phyloP scores from a whole-genome alignment of 1,140 invertebrate species.

The Sminthurinus signatus region DNA sequence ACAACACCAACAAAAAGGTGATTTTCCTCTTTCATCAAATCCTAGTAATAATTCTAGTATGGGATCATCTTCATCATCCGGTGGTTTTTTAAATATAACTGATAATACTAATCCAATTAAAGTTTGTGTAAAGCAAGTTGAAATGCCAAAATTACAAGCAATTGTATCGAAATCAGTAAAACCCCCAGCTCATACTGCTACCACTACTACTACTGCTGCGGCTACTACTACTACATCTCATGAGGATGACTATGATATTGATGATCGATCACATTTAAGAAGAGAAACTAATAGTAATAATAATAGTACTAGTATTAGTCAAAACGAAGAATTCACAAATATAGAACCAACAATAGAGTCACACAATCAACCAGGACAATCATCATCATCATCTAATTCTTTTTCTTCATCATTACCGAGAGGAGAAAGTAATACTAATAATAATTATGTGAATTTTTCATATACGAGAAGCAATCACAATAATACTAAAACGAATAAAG shows the following conservation, averaged over 20 bases:
- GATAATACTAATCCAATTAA: slow-evolving; percentile 30
- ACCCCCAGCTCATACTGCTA: slow-evolving; percentile 15
- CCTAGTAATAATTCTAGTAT: slow-evolving; percentile 1
- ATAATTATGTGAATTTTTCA: slow-evolving; percentile 24
- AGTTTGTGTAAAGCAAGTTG: slow-evolving; percentile 33
- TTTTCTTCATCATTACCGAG: neutral
- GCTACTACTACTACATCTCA: neutral
- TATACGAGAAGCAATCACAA: slow-evolving; percentile 4
- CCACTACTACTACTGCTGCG: neutral
- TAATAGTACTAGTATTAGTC: neutral
- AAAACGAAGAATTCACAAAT: neutral
- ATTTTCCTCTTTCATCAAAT: neutral
- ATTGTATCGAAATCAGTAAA: slow-evolving; percentile 31
- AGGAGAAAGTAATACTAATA: neutral
- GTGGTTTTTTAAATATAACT: neutral
- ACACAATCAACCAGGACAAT: too few species aligned
- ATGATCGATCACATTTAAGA: slow-evolving; percentile 6
- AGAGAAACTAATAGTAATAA: neutral
- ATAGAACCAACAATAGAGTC: neutral
- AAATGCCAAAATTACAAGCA: slow-evolving; percentile 35
- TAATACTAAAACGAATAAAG: slow-evolving; percentile 19
- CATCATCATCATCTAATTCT: neutral
- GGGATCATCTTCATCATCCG: neutral
- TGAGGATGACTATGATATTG: slow-evolving; percentile 4
- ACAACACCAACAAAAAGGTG: neutral